A percentile compares a stretch with the other conserved stretches of the same genome.
phyloP scores from a whole-genome alignment of 2,888 invertebrate species.

The Girardia tigrina region DNA sequence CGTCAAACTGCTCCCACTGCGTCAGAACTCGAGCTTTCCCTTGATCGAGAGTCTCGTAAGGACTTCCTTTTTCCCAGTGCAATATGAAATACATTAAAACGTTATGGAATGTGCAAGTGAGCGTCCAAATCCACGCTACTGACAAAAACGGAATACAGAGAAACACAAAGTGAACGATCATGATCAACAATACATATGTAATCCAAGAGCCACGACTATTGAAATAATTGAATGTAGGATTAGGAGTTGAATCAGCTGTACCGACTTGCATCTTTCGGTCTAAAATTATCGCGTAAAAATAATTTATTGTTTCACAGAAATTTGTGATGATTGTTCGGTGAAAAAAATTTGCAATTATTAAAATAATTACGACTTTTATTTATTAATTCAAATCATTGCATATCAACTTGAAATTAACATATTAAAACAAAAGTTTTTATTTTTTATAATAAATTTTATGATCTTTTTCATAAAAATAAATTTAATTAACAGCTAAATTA shows the following conservation, averaged over 20 bases:
- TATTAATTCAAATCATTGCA: no score
- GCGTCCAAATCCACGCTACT: conserved; percentile 59
- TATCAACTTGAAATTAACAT: no score
- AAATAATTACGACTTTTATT: no score
- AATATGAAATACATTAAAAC: conserved; percentile 58
- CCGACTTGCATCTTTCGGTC: conserved; percentile 55
- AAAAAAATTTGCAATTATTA: no score
- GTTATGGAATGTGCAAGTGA: conserved; percentile 59
- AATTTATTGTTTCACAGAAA: no score
- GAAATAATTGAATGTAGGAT: conserved; percentile 59
- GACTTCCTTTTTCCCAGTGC: conserved; percentile 60
- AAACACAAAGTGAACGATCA: conserved; percentile 57
- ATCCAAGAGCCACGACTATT: conserved; percentile 58
- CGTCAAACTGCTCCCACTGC: conserved; percentile 63
- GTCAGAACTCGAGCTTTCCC: conserved; percentile 56
- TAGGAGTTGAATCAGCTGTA: conserved; percentile 58
- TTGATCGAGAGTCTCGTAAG: conserved; percentile 59
- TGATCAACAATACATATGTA: conserved; percentile 57
- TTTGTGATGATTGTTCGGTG: no score
- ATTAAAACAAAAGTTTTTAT: no score
- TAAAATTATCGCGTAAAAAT: no score
- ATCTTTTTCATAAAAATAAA: no score
- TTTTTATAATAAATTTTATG: no score
- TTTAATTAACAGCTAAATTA: no score
- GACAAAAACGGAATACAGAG: conserved; percentile 55